Conservation (phyloP, 2,113 vertebrate genomes). For the Ovis canadensis region DNA sequence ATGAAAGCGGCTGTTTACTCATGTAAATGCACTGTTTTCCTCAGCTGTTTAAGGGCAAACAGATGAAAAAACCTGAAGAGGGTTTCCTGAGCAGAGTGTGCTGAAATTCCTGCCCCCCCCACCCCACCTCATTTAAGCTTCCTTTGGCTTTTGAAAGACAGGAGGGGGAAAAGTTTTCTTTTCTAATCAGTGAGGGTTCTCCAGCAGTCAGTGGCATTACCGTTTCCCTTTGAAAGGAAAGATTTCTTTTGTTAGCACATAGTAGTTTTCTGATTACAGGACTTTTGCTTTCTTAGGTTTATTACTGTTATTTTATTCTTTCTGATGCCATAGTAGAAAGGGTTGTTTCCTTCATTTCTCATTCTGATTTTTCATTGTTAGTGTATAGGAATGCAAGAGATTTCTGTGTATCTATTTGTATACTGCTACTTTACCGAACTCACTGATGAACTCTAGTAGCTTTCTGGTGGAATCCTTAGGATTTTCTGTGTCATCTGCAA, state of each 20-base stretch:
- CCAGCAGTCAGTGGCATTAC: not conserved
- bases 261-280: not conserved
- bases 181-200: not conserved
- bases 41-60: slow-evolving; percentile 53
- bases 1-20: slow-evolving; percentile 80
- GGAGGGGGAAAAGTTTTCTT: not conserved
- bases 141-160: not conserved
- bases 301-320: not conserved
- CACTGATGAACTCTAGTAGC: not conserved
- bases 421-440: not conserved
- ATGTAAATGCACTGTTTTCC: slow-evolving; percentile 75
- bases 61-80: slow-evolving; percentile 71
- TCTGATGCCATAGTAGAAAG: not conserved
- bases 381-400: not conserved
- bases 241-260: not conserved
- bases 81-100: slow-evolving; percentile 5
- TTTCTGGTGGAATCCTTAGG: not conserved
- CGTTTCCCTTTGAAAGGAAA: not conserved
- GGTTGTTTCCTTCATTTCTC: not conserved
- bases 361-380: not conserved
- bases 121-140: not conserved
- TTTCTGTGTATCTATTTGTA: not conserved
- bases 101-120: not conserved
- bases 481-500: not conserved
- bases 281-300: not conserved